These are phyloP conservation scores for Pseudomyrmex pallidus DNA, from an alignment of 1,140 invertebrate species.

Conservation along the genomic window DNA sequence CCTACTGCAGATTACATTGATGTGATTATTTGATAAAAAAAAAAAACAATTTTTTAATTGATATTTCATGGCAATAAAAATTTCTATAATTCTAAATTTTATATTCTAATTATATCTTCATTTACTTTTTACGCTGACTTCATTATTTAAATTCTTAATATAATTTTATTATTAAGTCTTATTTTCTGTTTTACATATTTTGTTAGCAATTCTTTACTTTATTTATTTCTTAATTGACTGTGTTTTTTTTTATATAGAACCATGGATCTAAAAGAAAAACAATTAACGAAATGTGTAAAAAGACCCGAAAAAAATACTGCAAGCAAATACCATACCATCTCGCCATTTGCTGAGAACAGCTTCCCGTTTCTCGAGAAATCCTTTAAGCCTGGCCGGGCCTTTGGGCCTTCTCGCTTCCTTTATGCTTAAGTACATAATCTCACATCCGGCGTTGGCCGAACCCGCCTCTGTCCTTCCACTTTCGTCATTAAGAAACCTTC, in stretches of 20 bases:
- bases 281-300: not conserved
- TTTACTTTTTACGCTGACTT: too few relatives aligned
- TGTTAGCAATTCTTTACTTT: not conserved
- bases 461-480: not conserved
- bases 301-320: not conserved
- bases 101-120: too few relatives aligned
- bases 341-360: conserved; percentile 82
- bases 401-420: conserved; percentile 76
- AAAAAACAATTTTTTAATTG: too few relatives aligned
- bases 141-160: too few relatives aligned
- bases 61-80: too few relatives aligned
- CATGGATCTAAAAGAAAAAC: not conserved
- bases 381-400: conserved; percentile 79
- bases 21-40: not conserved
- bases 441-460: conserved; percentile 17
- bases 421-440: conserved; percentile 80
- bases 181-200: not conserved
- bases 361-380: conserved; percentile 77
- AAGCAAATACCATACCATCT: conserved; percentile 77
- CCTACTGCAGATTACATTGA: conserved; percentile 13
- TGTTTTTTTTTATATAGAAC: not conserved
- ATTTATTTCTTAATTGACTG: not conserved
- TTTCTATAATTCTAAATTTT: too few relatives aligned
- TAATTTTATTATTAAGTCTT: too few relatives aligned
- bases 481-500: conserved; percentile 29